Evolutionary conservation across 1,140 invertebrate species (phyloP).

Genomic region (Mercenaria mercenaria): DNA sequence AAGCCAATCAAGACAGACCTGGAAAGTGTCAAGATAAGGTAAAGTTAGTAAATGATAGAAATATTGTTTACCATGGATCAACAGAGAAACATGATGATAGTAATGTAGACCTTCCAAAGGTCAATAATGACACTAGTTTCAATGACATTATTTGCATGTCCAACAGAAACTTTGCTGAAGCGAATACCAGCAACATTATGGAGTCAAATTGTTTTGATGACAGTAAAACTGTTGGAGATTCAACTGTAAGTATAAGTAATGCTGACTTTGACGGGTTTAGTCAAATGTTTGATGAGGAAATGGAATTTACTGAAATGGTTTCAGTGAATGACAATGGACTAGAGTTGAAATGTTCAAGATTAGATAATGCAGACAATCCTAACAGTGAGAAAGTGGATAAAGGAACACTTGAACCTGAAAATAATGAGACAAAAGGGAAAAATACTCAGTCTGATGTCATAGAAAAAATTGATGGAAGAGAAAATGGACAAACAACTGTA

Average conservation of each 20-base stretch:
- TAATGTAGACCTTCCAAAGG: too few relatives aligned
- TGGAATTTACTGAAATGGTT: slow-evolving; percentile 59
- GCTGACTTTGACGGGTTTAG: slow-evolving; percentile 15
- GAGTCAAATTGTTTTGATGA: neutral
- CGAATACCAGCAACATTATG: neutral
- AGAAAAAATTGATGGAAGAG: neutral
- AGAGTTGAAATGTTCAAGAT: too few relatives aligned
- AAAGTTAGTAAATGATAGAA: neutral
- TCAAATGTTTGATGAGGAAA: slow-evolving; percentile 71
- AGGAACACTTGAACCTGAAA: neutral
- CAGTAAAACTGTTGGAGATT: neutral
- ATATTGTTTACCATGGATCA: neutral
- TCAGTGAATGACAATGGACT: neutral
- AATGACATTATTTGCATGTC: neutral
- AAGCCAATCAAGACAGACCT: neutral
- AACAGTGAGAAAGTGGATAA: neutral
- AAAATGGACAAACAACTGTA: neutral
- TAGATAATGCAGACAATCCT: neutral
- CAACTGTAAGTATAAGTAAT: neutral
- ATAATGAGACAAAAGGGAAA: neutral
- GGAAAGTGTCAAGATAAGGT: neutral
- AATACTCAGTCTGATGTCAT: neutral
- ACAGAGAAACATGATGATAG: neutral
- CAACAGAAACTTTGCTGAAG: neutral
- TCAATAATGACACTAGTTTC: neutral